These are phyloP conservation scores for Todus mexicanus DNA, from an alignment of 2,797 vertebrate genomes.

Conservation along the genomic window DNA sequence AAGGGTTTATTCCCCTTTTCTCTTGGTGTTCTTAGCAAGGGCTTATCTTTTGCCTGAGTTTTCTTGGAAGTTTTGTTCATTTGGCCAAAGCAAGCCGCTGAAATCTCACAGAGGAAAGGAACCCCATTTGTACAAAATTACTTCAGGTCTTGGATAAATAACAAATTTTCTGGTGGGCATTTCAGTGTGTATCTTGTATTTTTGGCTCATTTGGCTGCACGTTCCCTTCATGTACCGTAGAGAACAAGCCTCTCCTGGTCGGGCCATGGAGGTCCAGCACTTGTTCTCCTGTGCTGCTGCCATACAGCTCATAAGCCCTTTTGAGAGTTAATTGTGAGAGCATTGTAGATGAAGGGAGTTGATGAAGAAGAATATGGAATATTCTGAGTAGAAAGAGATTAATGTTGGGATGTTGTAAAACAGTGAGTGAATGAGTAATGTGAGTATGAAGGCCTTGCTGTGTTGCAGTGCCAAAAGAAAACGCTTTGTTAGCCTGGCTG, in stretches of 20 bases:
- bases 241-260: background rate
- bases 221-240: fast-evolving
- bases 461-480: background rate
- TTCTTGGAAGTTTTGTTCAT: background rate
- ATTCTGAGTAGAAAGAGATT: background rate
- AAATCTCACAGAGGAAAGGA: background rate
- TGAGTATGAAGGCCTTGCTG: background rate
- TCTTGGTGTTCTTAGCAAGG: fast-evolving
- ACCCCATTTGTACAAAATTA: background rate
- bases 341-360: background rate
- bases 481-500: background rate
- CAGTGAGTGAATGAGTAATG: background rate
- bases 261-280: fast-evolving
- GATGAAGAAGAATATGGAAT: background rate
- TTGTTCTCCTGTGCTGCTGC: background rate
- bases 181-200: background rate
- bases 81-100: background rate
- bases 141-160: background rate
- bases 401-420: background rate
- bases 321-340: background rate
- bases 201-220: background rate
- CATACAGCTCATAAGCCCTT: background rate
- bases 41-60: background rate
- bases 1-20: fast-evolving
- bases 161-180: background rate